phyloP scores from a whole-genome alignment of 2,113 vertebrate species.

The Melanerpes formicivorus region DNA sequence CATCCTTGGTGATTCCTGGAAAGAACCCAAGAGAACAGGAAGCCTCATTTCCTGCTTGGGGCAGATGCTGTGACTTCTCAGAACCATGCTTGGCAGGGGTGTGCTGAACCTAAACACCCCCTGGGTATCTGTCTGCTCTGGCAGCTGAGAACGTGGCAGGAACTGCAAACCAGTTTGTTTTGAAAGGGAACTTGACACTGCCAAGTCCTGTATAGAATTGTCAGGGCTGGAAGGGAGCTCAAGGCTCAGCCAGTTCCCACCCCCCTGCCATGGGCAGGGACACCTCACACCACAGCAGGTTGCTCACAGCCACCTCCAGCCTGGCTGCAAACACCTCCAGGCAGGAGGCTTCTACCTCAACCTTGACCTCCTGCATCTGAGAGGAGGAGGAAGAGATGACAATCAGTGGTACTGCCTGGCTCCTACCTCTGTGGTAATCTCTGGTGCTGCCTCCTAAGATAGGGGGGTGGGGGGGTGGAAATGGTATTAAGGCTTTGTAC shows the following conservation, averaged over 20 bases:
- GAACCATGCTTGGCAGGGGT: background rate
- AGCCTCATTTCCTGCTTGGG: background rate
- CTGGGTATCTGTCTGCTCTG: background rate
- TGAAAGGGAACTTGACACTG: background rate
- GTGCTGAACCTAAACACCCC: background rate
- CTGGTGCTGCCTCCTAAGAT: background rate
- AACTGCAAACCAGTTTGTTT: conserved; percentile 25
- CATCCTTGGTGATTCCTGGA: background rate
- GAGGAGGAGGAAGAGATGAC: background rate
- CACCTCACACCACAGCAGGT: too few relatives aligned
- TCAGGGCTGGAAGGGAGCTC: too few relatives aligned
- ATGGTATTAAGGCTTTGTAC: background rate
- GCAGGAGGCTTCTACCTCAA: background rate
- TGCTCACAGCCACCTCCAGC: too few relatives aligned
- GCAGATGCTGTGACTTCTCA: background rate
- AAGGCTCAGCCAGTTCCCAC: too few relatives aligned
- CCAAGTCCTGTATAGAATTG: background rate
- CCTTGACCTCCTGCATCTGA: background rate
- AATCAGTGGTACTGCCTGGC: background rate
- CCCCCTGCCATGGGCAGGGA: too few relatives aligned
- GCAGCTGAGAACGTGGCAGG: conserved; percentile 7
- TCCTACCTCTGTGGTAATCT: background rate
- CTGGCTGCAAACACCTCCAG: too few relatives aligned
- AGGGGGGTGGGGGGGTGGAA: background rate
- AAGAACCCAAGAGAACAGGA: background rate